Base-by-base conservation (phyloP, 2,797 vertebrate genomes). In the Gadopsis bispinosus region DNA sequence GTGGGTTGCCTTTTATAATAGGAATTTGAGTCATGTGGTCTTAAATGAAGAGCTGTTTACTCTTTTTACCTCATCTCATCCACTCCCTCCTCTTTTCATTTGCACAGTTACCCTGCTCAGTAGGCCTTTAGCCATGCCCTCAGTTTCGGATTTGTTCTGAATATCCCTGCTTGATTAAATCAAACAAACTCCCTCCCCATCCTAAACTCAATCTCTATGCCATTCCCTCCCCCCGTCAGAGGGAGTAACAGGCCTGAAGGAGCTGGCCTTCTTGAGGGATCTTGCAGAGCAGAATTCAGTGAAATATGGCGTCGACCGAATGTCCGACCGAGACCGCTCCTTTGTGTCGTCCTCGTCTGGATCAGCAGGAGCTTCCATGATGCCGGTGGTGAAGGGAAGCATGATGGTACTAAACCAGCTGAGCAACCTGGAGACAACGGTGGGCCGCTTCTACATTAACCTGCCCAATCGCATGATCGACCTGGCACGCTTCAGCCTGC, bases 341-440 rank as follows among this genome's bases (percentile, higher is more conserved):
- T 73, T 81, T 1, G n/a, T 4, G 9, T 74, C 63, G 1, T 76
- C 69, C 0, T 81, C 82, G 0, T 74, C 89, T 0, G 79, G 87
- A 1, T 85, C 88, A 0, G 37, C 78, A 0, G 83, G 0, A 53
- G 90, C 76, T 13, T 83, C 84, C 45, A 74, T 91, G 37, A 94
- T 97, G 20, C 97, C 97, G 0, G 97, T 99, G 48, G 92, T 96
- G 77, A 99, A 99, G 89, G 98, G 98, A 26, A 98, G 98, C 93
- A 99, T 99, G 98, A 99, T 99, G 97, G 98, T 99, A 0, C 95
- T 99, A 2, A 99, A 99, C 93, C 98, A 99, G 90, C 95, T 99
- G 63, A 99, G 98, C 83, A 99, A 99, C 95, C 95, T 99, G 91
- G 98, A 99, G 93, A 99, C 97, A 2, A 97, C 96, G 0, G 97